These are phyloP conservation scores for Drosophila elegans DNA, from an alignment of 1,140 invertebrate genomes.

Conservation along the genomic window DNA sequence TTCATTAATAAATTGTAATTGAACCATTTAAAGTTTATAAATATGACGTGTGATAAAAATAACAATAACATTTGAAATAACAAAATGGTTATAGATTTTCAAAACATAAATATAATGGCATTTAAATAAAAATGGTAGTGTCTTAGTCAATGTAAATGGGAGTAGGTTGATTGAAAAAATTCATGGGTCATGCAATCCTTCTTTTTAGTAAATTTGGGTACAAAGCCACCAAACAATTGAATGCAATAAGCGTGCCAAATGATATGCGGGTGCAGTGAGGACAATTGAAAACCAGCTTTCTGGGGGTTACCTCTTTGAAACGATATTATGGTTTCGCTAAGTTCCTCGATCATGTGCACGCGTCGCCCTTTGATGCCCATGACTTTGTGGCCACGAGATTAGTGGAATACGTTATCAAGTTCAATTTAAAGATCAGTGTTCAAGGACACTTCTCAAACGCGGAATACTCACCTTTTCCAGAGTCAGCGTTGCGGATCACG, in stretches of 20 bases:
- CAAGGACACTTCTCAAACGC: background rate
- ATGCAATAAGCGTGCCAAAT: constrained; percentile 23
- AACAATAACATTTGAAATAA: background rate
- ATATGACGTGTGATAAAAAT: background rate
- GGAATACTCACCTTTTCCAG: constrained; percentile 93
- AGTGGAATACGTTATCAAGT: constrained; percentile 73
- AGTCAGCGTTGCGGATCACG: constrained; percentile 96
- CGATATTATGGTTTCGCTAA: constrained; percentile 98
- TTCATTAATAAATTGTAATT: background rate
- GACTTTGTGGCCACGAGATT: constrained; percentile 87
- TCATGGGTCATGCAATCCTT: constrained; percentile 1
- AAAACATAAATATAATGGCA: constrained; percentile 7
- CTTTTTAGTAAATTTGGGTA: constrained; percentile 5
- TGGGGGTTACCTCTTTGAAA: constrained; percentile 96
- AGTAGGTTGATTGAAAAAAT: background rate
- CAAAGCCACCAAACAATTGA: constrained; percentile 1
- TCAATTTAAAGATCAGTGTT: constrained; percentile 17
- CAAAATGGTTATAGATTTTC: background rate
- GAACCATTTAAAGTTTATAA: background rate
- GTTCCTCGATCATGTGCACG: constrained; percentile 98
- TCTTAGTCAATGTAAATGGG: background rate
- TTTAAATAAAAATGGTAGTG: background rate
- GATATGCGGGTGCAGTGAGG: constrained; percentile 3
- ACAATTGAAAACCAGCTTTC: constrained; percentile 9
- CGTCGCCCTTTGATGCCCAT: constrained; percentile 99